Conservation (phyloP, 1,140 invertebrate genomes). For the Orchestia grillus region DNA sequence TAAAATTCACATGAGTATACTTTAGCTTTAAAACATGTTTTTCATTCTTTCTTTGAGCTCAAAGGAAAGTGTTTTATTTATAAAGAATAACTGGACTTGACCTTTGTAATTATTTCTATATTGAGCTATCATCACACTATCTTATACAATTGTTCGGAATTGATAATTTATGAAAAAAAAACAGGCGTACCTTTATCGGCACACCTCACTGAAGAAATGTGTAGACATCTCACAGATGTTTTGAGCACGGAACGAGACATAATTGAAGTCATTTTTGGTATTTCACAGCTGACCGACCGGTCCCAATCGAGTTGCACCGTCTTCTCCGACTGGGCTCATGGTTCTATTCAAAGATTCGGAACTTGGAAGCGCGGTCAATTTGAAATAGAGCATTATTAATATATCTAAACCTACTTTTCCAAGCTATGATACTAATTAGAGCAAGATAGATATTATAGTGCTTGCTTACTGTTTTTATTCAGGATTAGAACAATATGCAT, state of each 20-base stretch:
- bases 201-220: conserved; percentile 1
- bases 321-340: background rate
- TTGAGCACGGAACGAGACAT: conserved; percentile 11
- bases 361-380: background rate
- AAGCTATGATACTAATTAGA: too few relatives aligned
- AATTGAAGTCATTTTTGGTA: conserved; percentile 15
- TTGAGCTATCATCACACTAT: too few relatives aligned
- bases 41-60: too few relatives aligned
- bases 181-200: conserved; percentile 37
- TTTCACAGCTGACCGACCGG: conserved; percentile 34
- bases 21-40: too few relatives aligned
- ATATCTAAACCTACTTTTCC: too few relatives aligned
- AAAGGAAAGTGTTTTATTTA: too few relatives aligned
- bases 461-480: too few relatives aligned
- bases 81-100: too few relatives aligned
- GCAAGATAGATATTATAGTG: too few relatives aligned
- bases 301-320: background rate
- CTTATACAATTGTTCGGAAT: background rate
- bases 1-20: too few relatives aligned
- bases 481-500: too few relatives aligned
- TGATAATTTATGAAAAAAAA: background rate
- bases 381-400: background rate
- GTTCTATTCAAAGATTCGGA: background rate
- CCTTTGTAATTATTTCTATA: too few relatives aligned
- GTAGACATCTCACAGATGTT: background rate